A percentile compares a stretch with the other conserved stretches of the same genome.
Evolutionary conservation across 1,140 invertebrate species (phyloP).

Genomic region (Chionoecetes opilio): DNA sequence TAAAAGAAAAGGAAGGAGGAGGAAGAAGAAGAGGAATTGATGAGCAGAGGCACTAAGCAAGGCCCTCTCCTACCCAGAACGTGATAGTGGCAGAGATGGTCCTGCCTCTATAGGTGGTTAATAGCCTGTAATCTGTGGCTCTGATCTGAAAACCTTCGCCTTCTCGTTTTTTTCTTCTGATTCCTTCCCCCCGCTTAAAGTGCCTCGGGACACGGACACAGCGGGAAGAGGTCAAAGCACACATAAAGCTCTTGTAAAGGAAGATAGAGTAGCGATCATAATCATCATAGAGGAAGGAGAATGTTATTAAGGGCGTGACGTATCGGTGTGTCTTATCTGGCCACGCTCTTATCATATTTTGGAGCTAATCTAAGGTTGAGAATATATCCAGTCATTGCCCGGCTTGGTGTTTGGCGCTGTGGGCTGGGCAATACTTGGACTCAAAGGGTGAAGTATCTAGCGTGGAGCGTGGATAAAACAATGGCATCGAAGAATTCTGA

Average conservation of each 20-base stretch:
- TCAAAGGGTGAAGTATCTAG: background rate
- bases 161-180: background rate
- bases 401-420: too few species aligned
- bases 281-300: background rate
- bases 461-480: background rate
- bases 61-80: background rate
- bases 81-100: background rate
- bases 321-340: background rate
- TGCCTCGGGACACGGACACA: background rate
- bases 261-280: background rate
- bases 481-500: background rate
- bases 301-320: slow-evolving; percentile 12
- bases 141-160: background rate
- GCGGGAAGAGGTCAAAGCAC: background rate
- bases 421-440: background rate
- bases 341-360: background rate
- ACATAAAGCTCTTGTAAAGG: slow-evolving; percentile 29
- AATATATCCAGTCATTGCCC: slow-evolving; percentile 5
- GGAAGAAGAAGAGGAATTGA: background rate
- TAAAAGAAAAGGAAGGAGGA: background rate
- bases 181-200: background rate
- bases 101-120: background rate
- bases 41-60: background rate
- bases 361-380: background rate
- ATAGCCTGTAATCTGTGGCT: background rate